A percentile compares a stretch with the other conserved stretches of the same genome.
These are phyloP conservation scores for Apus apus DNA, from an alignment of 2,113 vertebrate genomes.

Conservation along the genomic window DNA sequence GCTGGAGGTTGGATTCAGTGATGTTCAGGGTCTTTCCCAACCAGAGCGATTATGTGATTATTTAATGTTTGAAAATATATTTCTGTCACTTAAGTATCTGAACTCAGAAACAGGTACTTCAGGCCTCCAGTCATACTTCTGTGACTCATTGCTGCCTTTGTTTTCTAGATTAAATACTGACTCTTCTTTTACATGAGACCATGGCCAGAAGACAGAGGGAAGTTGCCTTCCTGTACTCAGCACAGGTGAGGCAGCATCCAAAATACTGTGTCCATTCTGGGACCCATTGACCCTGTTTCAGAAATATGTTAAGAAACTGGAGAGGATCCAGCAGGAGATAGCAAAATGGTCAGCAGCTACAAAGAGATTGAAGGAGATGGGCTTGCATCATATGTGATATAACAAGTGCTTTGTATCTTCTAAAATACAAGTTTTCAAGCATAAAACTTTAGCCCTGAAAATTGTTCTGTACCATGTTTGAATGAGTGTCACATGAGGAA, in stretches of 20 bases:
- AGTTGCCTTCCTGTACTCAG: background rate
- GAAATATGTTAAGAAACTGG: background rate
- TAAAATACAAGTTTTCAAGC: background rate
- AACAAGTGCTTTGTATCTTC: background rate
- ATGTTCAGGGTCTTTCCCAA: too few species aligned
- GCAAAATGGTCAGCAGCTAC: background rate
- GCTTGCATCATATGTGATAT: background rate
- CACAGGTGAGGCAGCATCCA: fast-evolving
- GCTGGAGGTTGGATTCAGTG: too few species aligned
- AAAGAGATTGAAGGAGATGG: background rate
- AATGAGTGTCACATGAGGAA: background rate
- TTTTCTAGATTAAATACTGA: background rate
- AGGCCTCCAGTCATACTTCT: background rate
- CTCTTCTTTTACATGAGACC: background rate
- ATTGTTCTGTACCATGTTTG: background rate
- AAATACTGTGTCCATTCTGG: background rate
- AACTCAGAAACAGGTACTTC: background rate
- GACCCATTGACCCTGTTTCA: fast-evolving
- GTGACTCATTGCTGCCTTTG: background rate
- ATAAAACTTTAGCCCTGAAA: background rate
- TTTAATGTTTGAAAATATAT: background rate
- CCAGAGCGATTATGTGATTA: too few species aligned
- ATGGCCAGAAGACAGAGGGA: background rate
- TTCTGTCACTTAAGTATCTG: background rate
- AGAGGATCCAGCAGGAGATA: background rate